Percentiles rank a stretch among this genome's conserved stretches.
Evolutionary conservation across 2,888 invertebrate species (phyloP).

Genomic region (Epinotia demarniana): DNA sequence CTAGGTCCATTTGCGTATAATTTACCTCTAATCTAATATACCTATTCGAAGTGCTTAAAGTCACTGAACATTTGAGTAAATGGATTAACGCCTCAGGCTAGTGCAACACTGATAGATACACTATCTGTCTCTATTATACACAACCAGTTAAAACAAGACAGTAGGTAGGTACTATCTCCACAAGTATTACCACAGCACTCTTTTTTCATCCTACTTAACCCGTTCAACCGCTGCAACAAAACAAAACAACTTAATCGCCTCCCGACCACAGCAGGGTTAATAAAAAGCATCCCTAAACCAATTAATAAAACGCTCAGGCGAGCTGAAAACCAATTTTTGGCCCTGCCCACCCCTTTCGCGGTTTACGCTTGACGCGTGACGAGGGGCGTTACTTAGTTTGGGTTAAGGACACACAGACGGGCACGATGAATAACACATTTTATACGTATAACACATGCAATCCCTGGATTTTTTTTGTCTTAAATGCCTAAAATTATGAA

Average conservation of each 20-base stretch:
- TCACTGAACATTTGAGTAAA: too few relatives aligned
- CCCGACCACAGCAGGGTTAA: constrained; percentile 20
- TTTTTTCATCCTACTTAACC: background rate
- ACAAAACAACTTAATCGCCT: constrained; percentile 33
- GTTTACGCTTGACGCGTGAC: constrained; percentile 65
- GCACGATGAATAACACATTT: constrained; percentile 2
- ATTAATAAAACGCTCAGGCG: constrained; percentile 66
- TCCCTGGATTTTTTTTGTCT: too few relatives aligned
- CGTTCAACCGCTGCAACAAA: constrained; percentile 6
- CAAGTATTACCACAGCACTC: background rate
- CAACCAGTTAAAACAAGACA: background rate
- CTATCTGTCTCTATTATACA: background rate
- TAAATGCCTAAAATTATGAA: too few relatives aligned
- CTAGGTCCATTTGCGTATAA: too few relatives aligned
- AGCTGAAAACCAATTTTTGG: constrained; percentile 69
- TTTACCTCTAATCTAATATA: too few relatives aligned
- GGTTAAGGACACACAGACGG: constrained; percentile 49
- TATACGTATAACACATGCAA: too few relatives aligned
- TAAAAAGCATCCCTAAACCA: constrained; percentile 54
- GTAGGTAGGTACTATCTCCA: background rate
- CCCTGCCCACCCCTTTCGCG: constrained; percentile 56
- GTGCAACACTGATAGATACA: too few relatives aligned
- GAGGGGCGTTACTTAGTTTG: constrained; percentile 65
- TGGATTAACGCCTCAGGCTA: too few relatives aligned
- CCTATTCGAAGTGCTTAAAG: too few relatives aligned